A percentile compares a stretch with the other conserved stretches of the same genome.
Evolutionary conservation across 2,888 invertebrate genomes (phyloP).

Genomic region (Psylliodes chrysocephalus): DNA sequence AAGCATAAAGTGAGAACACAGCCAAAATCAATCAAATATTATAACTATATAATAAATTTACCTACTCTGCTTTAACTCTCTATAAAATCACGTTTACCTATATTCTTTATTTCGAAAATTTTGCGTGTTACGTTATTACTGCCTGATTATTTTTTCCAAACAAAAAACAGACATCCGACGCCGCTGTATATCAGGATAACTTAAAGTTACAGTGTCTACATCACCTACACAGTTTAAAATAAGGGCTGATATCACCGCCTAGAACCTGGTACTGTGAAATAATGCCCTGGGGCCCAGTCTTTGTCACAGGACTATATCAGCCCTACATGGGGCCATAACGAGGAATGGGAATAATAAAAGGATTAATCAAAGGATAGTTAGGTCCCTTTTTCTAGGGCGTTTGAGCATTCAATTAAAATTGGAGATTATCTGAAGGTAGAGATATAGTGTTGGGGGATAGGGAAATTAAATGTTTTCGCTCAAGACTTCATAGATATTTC

Average conservation of each 20-base stretch:
- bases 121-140: too few species aligned
- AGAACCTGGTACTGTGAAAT: conserved; percentile 59
- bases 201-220: conserved; percentile 30
- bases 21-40: too few species aligned
- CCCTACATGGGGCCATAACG: conserved; percentile 52
- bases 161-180: too few species aligned
- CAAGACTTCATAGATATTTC: conserved; percentile 14
- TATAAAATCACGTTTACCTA: too few species aligned
- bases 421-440: conserved; percentile 37
- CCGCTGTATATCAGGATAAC: conserved; percentile 2
- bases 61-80: too few species aligned
- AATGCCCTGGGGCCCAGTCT: conserved; percentile 60
- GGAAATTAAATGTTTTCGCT: conserved; percentile 26
- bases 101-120: too few species aligned
- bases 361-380: conserved; percentile 54
- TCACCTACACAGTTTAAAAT: conserved; percentile 33
- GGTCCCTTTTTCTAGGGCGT: conserved; percentile 42
- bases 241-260: conserved; percentile 53
- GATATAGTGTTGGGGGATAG: conserved; percentile 23
- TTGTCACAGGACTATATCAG: conserved; percentile 49
- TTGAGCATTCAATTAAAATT: conserved; percentile 44
- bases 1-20: too few species aligned
- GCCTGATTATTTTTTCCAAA: too few species aligned
- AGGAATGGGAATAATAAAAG: conserved; percentile 55
- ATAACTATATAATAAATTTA: too few species aligned